A percentile compares a stretch with the other conserved stretches of the same genome.
Conservation (phyloP, 2,113 vertebrate species). For the Menidia beryllina region DNA sequence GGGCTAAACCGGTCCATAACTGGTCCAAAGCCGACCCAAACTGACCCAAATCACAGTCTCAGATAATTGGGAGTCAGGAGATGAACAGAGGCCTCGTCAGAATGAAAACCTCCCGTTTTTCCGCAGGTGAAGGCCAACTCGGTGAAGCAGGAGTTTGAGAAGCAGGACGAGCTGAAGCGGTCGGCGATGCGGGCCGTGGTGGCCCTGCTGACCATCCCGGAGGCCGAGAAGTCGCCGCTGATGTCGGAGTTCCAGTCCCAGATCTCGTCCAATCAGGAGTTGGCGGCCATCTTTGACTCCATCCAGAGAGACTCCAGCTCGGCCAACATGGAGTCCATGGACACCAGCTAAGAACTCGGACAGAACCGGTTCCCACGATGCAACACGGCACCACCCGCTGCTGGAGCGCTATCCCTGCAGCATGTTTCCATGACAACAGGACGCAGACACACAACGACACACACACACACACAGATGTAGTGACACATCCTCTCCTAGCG, state of each 20-base stretch:
- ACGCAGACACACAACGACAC: conserved; percentile 35
- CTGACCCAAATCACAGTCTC: too few species aligned
- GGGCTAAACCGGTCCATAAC: too few species aligned
- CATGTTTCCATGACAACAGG: conserved; percentile 76
- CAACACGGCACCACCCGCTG: conserved; percentile 69
- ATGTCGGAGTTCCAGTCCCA: conserved; percentile 99
- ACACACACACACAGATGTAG: conserved; percentile 51
- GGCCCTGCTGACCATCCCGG: conserved; percentile 97
- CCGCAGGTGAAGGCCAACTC: conserved; percentile 97
- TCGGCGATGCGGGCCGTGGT: conserved; percentile 98
- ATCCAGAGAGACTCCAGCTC: conserved; percentile 98
- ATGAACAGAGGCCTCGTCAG: not conserved
- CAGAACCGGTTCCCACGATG: conserved; percentile 50
- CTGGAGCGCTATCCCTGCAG: conserved; percentile 70
- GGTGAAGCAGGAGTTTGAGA: conserved; percentile 99
- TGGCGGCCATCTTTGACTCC: conserved; percentile 98
- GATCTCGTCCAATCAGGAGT: conserved; percentile 98
- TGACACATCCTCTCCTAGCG: conserved; percentile 66
- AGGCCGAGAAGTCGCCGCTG: conserved; percentile 97
- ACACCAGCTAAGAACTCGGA: conserved; percentile 90
- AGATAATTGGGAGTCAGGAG: too few species aligned
- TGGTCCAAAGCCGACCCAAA: too few species aligned
- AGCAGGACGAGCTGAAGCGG: conserved; percentile 97
- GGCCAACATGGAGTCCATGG: conserved; percentile 99
- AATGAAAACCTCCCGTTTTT: not conserved